A percentile compares a stretch with the other conserved stretches of the same genome.
phyloP scores from a whole-genome alignment of 2,888 invertebrate species.

The Euclidia mi region DNA sequence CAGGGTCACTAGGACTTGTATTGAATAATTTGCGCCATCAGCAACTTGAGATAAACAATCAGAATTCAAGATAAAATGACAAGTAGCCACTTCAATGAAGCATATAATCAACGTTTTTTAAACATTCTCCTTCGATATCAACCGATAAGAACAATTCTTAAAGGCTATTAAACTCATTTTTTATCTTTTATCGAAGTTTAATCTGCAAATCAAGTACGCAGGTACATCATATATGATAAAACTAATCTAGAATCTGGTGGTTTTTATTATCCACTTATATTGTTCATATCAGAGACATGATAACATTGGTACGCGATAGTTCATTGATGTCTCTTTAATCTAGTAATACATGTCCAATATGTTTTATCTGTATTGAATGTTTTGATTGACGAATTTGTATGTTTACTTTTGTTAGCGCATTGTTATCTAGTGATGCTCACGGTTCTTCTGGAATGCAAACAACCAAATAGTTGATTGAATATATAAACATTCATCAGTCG shows the following conservation, averaged over 20 bases:
- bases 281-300: slow-evolving; percentile 66
- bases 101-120: slow-evolving; percentile 23
- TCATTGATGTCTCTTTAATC: slow-evolving; percentile 75
- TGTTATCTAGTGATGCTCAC: slow-evolving; percentile 72
- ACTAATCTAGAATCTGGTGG: slow-evolving; percentile 80
- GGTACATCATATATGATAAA: slow-evolving; percentile 74
- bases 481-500: slow-evolving; percentile 70
- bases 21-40: slow-evolving; percentile 25
- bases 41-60: slow-evolving; percentile 20
- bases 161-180: slow-evolving; percentile 81
- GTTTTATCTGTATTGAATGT: slow-evolving; percentile 59
- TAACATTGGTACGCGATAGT: slow-evolving; percentile 64
- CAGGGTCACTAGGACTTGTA: slow-evolving; percentile 42
- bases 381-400: slow-evolving; percentile 77
- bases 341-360: slow-evolving; percentile 63
- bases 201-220: slow-evolving; percentile 73
- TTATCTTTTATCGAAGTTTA: slow-evolving; percentile 80
- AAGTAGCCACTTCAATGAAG: slow-evolving; percentile 12
- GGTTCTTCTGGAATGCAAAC: slow-evolving; percentile 75
- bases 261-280: slow-evolving; percentile 64
- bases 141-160: slow-evolving; percentile 59
- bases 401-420: slow-evolving; percentile 74
- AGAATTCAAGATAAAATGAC: slow-evolving; percentile 13
- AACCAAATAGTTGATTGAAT: slow-evolving; percentile 66
- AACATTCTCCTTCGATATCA: slow-evolving; percentile 22